Conservation (phyloP, 2,113 vertebrate genomes). For the Cinclus mexicanus region DNA sequence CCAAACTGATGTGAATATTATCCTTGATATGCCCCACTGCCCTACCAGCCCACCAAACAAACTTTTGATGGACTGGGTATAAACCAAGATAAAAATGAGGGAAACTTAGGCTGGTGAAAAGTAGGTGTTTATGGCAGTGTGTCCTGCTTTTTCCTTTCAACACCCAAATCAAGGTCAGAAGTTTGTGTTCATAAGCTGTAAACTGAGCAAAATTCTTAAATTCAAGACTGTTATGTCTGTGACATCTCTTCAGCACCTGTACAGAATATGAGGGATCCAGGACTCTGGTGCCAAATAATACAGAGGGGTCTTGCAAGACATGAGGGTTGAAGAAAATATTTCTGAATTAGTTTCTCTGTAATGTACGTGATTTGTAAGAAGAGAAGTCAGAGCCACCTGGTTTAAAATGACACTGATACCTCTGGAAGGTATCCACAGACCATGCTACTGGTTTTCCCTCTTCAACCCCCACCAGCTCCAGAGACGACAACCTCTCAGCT, state of each 20-base stretch:
- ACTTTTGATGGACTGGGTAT: not conserved
- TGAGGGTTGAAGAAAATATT: not conserved
- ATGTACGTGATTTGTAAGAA: not conserved
- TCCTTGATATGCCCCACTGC: rapidly evolving
- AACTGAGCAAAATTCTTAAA: not conserved
- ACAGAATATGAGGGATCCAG: not conserved
- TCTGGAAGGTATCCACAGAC: not conserved
- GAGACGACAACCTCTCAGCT: not conserved
- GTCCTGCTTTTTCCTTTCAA: not conserved
- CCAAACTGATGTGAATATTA: not conserved
- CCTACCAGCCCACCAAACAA: not conserved
- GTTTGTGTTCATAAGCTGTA: not conserved
- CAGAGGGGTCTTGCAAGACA: not conserved
- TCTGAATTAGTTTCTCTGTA: not conserved
- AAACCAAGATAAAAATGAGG: not conserved
- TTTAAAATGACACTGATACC: not conserved
- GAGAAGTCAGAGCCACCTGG: not conserved
- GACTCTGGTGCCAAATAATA: not conserved
- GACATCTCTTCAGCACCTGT: not conserved
- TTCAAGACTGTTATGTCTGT: not conserved
- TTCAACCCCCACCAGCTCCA: not conserved
- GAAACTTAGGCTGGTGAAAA: not conserved
- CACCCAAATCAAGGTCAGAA: not conserved
- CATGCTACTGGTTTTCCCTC: not conserved
- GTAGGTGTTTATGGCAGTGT: not conserved